These are phyloP conservation scores for Aurelia sp. DNA, from an alignment of 30 jellyfish, hydroid and myxozoan species.

Conservation along the genomic window DNA sequence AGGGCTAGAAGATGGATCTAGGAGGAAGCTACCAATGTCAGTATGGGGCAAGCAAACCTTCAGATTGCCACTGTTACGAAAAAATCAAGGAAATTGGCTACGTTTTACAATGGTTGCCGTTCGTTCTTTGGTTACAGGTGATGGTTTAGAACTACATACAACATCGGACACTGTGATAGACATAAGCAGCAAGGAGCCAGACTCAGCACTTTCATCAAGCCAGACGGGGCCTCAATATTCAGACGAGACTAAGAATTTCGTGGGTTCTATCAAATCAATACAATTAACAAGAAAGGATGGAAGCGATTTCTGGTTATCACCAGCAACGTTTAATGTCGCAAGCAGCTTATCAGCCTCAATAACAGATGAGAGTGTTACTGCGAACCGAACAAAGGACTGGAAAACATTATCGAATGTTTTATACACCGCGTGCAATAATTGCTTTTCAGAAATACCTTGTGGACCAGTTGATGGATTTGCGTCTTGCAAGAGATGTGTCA, in stretches of 20 bases:
- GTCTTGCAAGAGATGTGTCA: slow-evolving; percentile 25
- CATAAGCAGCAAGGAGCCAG: background rate
- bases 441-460: slow-evolving; percentile 24
- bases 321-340: background rate
- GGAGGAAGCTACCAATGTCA: slow-evolving; percentile 15
- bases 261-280: background rate
- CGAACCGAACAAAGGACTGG: background rate
- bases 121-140: slow-evolving; percentile 6
- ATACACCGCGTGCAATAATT: slow-evolving; percentile 24
- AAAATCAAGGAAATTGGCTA: slow-evolving; percentile 46
- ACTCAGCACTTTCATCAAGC: background rate
- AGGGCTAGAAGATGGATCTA: slow-evolving; percentile 29
- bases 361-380: background rate
- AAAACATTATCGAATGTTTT: background rate
- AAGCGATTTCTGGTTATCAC: slow-evolving; percentile 5
- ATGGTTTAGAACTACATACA: slow-evolving; percentile 23
- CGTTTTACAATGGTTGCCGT: slow-evolving; percentile 33
- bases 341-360: background rate
- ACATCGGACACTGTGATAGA: slow-evolving; percentile 14
- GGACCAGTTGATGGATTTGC: background rate
- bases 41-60: slow-evolving; percentile 29
- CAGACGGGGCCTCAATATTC: too few relatives aligned
- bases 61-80: slow-evolving; percentile 21
- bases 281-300: slow-evolving; percentile 14
- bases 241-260: background rate